phyloP scores from a whole-genome alignment of 2,888 invertebrate species.

The Philereme transversata region DNA sequence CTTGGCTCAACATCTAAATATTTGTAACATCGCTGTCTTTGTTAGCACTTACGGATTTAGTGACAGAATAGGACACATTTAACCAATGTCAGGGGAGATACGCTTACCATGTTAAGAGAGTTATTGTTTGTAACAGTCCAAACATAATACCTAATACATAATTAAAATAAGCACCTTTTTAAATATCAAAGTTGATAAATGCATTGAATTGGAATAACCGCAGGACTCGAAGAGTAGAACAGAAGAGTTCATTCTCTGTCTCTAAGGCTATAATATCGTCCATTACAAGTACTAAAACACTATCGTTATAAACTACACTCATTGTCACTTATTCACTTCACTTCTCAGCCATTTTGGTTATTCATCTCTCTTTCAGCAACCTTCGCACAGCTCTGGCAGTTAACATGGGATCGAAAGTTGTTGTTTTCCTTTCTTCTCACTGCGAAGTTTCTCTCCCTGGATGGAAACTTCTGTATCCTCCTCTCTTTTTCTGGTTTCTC shows the following conservation, averaged over 20 bases:
- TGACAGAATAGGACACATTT: not conserved
- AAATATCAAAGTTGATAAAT: not conserved
- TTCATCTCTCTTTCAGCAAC: slow-evolving; percentile 63
- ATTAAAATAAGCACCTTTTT: too few species aligned
- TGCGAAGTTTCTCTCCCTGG: slow-evolving; percentile 87
- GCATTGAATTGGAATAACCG: not conserved
- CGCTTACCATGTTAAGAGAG: too few species aligned
- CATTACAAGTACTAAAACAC: slow-evolving; percentile 16
- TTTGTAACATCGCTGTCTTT: not conserved
- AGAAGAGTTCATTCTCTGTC: not conserved
- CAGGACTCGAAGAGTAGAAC: not conserved
- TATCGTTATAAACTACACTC: slow-evolving; percentile 11
- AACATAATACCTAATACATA: too few species aligned
- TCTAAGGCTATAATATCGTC: not conserved
- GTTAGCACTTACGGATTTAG: too few species aligned
- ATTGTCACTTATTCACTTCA: slow-evolving; percentile 14
- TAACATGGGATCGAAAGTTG: slow-evolving; percentile 66
- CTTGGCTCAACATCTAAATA: slow-evolving; percentile 6
- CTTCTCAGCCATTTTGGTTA: slow-evolving; percentile 49
- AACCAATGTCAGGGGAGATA: not conserved
- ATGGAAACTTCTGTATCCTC: slow-evolving; percentile 86
- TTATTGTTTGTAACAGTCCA: too few species aligned
- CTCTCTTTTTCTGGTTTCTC: slow-evolving; percentile 55
- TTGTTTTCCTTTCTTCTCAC: slow-evolving; percentile 83
- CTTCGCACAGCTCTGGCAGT: slow-evolving; percentile 70